Conservation (phyloP, 2,888 invertebrate genomes). For the Autographa gamma region DNA sequence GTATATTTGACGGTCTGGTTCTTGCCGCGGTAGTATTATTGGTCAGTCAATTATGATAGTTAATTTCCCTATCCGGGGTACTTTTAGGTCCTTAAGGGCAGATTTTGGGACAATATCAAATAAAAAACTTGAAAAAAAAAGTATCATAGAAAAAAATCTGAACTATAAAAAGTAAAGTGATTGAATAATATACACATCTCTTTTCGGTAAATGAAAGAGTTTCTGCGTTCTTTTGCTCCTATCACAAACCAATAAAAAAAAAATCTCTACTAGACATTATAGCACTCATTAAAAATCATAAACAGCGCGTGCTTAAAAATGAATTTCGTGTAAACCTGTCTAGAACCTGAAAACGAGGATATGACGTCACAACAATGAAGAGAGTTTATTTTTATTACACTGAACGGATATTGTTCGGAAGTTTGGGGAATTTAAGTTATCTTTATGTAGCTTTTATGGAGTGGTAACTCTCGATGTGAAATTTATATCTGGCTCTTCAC, state of each 20-base stretch:
- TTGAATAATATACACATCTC: too few species aligned
- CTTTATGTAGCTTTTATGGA: constrained; percentile 15
- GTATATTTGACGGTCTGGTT: too few species aligned
- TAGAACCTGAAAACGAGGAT: constrained; percentile 11
- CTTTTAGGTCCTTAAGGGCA: too few species aligned
- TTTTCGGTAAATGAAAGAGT: too few species aligned
- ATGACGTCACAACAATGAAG: constrained; percentile 13
- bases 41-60: too few species aligned
- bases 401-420: constrained; percentile 46
- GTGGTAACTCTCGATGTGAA: background rate
- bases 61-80: too few species aligned
- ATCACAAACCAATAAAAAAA: background rate
- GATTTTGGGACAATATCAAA: too few species aligned
- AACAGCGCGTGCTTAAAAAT: constrained; percentile 20
- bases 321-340: constrained; percentile 15
- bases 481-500: constrained; percentile 1
- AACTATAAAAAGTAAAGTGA: too few species aligned
- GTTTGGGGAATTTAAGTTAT: constrained; percentile 19
- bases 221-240: too few species aligned
- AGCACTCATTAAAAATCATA: background rate
- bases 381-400: constrained; percentile 38
- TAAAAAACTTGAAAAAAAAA: too few species aligned
- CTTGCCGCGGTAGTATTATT: too few species aligned
- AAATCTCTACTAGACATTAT: background rate
- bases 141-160: too few species aligned